Percentiles rank a stretch among this genome's conserved stretches.
These are phyloP conservation scores for Eupithecia abbreviata DNA, from an alignment of 2,888 invertebrate species.

Conservation along the genomic window DNA sequence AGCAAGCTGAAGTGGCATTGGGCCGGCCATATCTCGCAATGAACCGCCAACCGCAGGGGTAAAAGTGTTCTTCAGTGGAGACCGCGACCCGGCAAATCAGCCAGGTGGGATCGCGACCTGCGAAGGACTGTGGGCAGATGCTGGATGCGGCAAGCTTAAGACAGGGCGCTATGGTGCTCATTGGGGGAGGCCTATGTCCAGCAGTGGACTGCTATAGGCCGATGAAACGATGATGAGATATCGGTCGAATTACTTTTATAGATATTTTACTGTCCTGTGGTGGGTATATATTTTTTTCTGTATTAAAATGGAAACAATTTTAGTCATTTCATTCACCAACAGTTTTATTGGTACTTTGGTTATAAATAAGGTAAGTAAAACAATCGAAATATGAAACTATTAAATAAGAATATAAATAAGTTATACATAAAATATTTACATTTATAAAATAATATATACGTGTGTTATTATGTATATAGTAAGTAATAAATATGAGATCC, in stretches of 20 bases:
- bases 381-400: conserved; percentile 45
- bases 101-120: too few species aligned
- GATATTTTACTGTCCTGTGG: background rate
- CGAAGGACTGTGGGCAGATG: too few species aligned
- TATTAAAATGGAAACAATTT: background rate
- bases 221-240: background rate
- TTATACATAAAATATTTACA: conserved; percentile 49
- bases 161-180: too few species aligned
- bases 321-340: conserved; percentile 64
- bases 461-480: conserved; percentile 22
- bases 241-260: background rate
- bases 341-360: conserved; percentile 70
- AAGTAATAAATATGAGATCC: conserved; percentile 63
- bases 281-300: background rate
- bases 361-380: conserved; percentile 56
- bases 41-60: too few species aligned
- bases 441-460: conserved; percentile 1
- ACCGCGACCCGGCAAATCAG: too few species aligned
- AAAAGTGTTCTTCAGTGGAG: too few species aligned
- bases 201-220: too few species aligned
- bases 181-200: too few species aligned
- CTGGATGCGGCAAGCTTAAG: too few species aligned
- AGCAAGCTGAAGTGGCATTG: too few species aligned
- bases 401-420: conserved; percentile 44
- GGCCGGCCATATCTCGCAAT: too few species aligned